Evolutionary conservation across 2,113 vertebrate genomes (phyloP), one percentile per base, ranked within the genome.

Genomic region (Onychostruthus taczanowskii): DNA sequence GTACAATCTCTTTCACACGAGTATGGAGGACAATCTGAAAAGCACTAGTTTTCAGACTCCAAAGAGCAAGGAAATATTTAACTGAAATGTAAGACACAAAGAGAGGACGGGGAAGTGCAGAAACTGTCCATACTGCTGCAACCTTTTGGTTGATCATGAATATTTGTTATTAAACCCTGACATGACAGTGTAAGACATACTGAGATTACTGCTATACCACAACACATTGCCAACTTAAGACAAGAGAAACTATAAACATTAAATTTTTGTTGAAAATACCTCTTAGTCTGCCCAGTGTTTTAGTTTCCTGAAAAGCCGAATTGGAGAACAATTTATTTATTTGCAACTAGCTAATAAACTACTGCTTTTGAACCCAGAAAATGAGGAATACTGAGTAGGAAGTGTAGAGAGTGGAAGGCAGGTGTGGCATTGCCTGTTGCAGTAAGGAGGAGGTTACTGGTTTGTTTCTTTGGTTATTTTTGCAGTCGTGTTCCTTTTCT

Each of bases 1-100:
- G 33, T 35, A 9, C 0, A 0, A 30, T 80, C 77, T 3, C 11
- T 93, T 83, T 85, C 28, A 79, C 5, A 31, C 0, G 1, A 21
- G 5, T 43, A 9, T 39, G 33, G 23, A 91, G 33, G 47, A 70
- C 58, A 37, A 19, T 55, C 58, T 31, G 31, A 66, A 69, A 89
- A 82, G 23, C 20, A 14, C 4, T 46, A 2, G 16, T 69, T 80
- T 87, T 89, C 46, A 59, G 55, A 76, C 30, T 78, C 31, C 13
- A 43, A 91, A 85, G 22, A 55, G 10, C 1, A 8, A 78, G 16
- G 4, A 92, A 77, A 52, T 87, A 74, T 63, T 90, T 93, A 59
- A 44, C 47, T n/a, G n/a, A 15, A 15, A 41, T 69, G 37, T 17
- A 63, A 84, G 37, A 59, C 22, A n/a, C 3, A 59, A 56, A 83